A percentile compares a stretch with the other conserved stretches of the same genome.
Evolutionary conservation across 2,888 invertebrate genomes (phyloP).

Genomic region (Drosophila paranaensis): DNA sequence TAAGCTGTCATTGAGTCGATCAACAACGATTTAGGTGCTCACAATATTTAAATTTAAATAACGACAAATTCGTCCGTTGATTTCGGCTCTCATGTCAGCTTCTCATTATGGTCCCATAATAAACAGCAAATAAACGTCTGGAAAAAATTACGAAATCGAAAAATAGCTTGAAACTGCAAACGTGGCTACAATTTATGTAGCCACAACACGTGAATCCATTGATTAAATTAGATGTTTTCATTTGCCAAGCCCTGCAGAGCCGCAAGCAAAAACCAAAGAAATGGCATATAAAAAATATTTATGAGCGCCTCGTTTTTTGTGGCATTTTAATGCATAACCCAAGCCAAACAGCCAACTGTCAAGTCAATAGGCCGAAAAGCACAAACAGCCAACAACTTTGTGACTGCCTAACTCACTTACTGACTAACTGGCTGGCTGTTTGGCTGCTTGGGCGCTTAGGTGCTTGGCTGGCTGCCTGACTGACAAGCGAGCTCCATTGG

Average conservation of each 20-base stretch:
- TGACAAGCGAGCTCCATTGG: conserved; percentile 62
- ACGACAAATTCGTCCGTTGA: conserved; percentile 13
- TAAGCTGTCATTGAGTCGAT: neutral
- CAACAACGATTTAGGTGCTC: neutral
- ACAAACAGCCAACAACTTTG: conserved; percentile 38
- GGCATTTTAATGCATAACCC: conserved; percentile 52
- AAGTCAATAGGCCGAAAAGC: conserved; percentile 62
- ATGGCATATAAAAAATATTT: conserved; percentile 74
- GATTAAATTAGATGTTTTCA: conserved; percentile 76
- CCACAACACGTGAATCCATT: conserved; percentile 75
- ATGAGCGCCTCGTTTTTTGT: conserved; percentile 58
- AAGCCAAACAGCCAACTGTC: conserved; percentile 36
- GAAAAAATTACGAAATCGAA: conserved; percentile 61
- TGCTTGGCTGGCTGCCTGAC: conserved; percentile 25
- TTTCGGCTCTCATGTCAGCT: conserved; percentile 58
- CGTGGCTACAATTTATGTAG: conserved; percentile 64
- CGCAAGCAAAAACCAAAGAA: conserved; percentile 39
- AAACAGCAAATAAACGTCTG: conserved; percentile 70
- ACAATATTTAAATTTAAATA: conserved; percentile 24
- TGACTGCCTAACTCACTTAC: conserved; percentile 25
- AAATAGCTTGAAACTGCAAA: conserved; percentile 22
- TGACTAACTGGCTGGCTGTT: conserved; percentile 19
- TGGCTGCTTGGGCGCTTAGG: neutral
- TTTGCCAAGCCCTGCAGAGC: conserved; percentile 63
- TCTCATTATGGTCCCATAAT: conserved; percentile 56